These are phyloP conservation scores for Procavia capensis DNA, from an alignment of 2,113 vertebrate species.

Conservation along the genomic window DNA sequence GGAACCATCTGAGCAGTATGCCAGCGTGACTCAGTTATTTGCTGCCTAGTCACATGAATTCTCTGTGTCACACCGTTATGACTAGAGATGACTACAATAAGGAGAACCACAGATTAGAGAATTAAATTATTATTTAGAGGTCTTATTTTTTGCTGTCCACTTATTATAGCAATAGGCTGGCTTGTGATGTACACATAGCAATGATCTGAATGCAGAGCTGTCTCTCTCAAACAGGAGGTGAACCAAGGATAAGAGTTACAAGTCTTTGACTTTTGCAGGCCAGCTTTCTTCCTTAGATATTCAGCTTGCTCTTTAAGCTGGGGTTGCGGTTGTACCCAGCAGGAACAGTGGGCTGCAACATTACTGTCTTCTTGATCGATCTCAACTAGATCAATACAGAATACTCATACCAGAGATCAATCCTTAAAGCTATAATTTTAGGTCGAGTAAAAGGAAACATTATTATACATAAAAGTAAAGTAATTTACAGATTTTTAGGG, in stretches of 20 bases:
- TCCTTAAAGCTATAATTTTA: conserved; percentile 49
- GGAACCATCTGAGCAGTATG: background rate
- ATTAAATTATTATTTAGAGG: background rate
- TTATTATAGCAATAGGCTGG: background rate
- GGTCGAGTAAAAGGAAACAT: conserved; percentile 49
- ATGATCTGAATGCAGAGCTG: background rate
- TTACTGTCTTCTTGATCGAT: conserved; percentile 66
- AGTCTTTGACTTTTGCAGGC: background rate
- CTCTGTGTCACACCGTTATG: background rate
- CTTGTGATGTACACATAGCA: background rate
- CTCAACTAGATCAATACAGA: conserved; percentile 36
- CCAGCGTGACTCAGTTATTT: background rate
- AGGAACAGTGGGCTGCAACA: conserved; percentile 11
- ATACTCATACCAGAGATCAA: conserved; percentile 61
- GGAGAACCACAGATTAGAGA: background rate
- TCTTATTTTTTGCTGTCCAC: background rate
- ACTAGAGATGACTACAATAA: background rate
- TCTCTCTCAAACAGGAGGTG: background rate
- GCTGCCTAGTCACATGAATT: background rate
- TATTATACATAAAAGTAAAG: conserved; percentile 45
- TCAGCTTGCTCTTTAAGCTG: conserved; percentile 44
- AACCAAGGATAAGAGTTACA: background rate
- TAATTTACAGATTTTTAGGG: conserved; percentile 29
- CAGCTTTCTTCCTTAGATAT: conserved; percentile 53
- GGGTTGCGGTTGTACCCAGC: conserved; percentile 22